Evolutionary conservation across 2,113 vertebrate genomes (phyloP).

Genomic region (Noturus placidus): DNA sequence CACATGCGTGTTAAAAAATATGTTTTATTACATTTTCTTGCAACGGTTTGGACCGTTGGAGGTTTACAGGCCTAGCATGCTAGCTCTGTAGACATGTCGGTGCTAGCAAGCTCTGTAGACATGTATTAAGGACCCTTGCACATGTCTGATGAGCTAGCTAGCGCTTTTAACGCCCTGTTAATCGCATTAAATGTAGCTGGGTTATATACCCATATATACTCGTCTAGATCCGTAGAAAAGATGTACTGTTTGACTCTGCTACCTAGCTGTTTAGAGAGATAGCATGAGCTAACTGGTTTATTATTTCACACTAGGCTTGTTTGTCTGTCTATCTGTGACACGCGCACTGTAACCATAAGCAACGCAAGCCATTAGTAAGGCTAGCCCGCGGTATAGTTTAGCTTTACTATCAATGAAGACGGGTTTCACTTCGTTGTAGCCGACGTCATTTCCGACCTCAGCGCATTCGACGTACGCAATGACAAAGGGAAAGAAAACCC

Average conservation of each 20-base stretch:
- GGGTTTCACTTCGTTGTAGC: no score
- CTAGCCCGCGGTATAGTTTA: no score
- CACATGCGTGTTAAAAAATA: background rate
- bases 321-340: no score
- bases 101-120: no score
- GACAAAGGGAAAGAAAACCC: background rate
- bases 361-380: no score
- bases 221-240: background rate
- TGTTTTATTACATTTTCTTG: background rate
- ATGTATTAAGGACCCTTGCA: background rate
- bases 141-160: background rate
- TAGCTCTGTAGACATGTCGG: background rate
- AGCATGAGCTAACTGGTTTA: no score
- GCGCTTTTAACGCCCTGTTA: background rate
- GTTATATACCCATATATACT: background rate
- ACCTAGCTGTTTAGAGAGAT: background rate
- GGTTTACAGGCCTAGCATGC: background rate
- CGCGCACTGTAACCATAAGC: no score
- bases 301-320: no score
- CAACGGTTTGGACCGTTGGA: background rate
- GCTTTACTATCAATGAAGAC: no score
- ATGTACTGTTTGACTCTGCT: background rate
- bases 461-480: background rate
- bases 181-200: background rate
- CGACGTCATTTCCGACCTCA: background rate